Evolutionary conservation across 2,797 vertebrate genomes (phyloP).

Genomic region (Smutsia gigantea): DNA sequence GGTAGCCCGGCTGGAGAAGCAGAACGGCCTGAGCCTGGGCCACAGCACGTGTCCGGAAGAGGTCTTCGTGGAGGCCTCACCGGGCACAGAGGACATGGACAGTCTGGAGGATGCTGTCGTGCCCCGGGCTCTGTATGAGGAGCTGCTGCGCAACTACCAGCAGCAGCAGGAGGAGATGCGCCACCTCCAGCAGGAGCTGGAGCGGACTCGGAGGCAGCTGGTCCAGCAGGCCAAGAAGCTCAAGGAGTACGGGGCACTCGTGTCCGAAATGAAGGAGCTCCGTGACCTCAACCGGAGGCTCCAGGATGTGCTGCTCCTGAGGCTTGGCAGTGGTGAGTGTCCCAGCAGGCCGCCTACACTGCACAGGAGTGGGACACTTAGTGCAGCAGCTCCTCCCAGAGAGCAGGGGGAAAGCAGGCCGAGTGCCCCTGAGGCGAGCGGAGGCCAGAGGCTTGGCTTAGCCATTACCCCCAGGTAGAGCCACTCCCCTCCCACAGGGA

Average conservation of each 20-base stretch:
- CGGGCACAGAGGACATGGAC: constrained; percentile 90
- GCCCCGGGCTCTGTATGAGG: constrained; percentile 96
- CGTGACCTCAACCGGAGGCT: constrained; percentile 98
- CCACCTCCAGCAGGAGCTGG: constrained; percentile 97
- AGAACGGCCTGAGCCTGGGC: constrained; percentile 93
- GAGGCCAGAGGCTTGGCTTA: not conserved
- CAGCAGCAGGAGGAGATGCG: constrained; percentile 99
- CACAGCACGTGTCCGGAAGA: constrained; percentile 91
- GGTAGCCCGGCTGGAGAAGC: constrained; percentile 95
- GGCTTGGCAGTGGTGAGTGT: constrained; percentile 97
- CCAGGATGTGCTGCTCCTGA: constrained; percentile 97
- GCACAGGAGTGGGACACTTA: not conserved
- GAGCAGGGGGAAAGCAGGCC: not conserved
- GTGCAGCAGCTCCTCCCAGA: not conserved
- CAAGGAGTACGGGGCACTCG: constrained; percentile 97
- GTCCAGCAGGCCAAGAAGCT: constrained; percentile 99
- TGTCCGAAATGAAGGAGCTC: constrained; percentile 99
- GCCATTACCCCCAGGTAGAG: not conserved
- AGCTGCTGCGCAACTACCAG: constrained; percentile 97
- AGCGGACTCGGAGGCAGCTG: constrained; percentile 97
- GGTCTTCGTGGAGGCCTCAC: constrained; percentile 90
- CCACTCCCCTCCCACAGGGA: not conserved
- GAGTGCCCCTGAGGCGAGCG: not conserved
- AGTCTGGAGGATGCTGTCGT: constrained; percentile 88
- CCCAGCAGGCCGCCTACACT: not conserved